phyloP scores from a whole-genome alignment of 1,140 invertebrate species.

The Drosophila eugracilis region DNA sequence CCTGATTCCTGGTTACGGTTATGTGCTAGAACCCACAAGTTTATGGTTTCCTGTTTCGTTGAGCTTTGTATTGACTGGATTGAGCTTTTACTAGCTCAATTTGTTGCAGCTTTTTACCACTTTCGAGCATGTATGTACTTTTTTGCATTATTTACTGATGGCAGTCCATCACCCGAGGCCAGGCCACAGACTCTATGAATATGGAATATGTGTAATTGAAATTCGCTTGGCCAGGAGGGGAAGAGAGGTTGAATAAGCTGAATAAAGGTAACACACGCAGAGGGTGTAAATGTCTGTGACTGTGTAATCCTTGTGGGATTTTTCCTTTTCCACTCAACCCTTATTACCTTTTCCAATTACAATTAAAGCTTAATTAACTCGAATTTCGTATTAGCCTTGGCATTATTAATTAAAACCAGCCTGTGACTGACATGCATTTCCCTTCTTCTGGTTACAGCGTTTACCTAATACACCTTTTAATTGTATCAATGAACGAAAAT shows the following conservation, averaged over 20 bases:
- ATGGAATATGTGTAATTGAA: slow-evolving; percentile 52
- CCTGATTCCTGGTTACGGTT: slow-evolving; percentile 22
- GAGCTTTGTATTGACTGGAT: slow-evolving; percentile 19
- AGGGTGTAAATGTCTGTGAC: slow-evolving; percentile 18
- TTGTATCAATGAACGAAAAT: slow-evolving; percentile 19
- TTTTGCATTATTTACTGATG: slow-evolving; percentile 42
- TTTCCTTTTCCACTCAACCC: background rate
- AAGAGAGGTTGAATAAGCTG: too few species aligned
- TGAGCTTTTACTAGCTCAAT: slow-evolving; percentile 31
- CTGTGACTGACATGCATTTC: slow-evolving; percentile 21
- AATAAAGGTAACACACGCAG: background rate
- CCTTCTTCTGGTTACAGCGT: background rate
- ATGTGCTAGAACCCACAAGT: slow-evolving; percentile 23
- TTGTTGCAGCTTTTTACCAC: slow-evolving; percentile 15
- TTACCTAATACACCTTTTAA: slow-evolving; percentile 9
- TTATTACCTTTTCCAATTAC: slow-evolving; percentile 29
- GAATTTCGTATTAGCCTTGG: slow-evolving; percentile 27
- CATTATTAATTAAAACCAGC: slow-evolving; percentile 51
- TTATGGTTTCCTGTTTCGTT: slow-evolving; percentile 23
- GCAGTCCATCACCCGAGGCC: slow-evolving; percentile 33
- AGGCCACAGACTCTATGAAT: slow-evolving; percentile 27
- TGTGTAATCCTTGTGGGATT: slow-evolving; percentile 10
- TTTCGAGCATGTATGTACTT: slow-evolving; percentile 4
- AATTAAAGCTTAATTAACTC: slow-evolving; percentile 62
- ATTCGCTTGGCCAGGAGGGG: slow-evolving; percentile 14